These are phyloP conservation scores for Leucopsar rothschildi DNA, from an alignment of 2,113 vertebrate genomes.

Conservation along the genomic window DNA sequence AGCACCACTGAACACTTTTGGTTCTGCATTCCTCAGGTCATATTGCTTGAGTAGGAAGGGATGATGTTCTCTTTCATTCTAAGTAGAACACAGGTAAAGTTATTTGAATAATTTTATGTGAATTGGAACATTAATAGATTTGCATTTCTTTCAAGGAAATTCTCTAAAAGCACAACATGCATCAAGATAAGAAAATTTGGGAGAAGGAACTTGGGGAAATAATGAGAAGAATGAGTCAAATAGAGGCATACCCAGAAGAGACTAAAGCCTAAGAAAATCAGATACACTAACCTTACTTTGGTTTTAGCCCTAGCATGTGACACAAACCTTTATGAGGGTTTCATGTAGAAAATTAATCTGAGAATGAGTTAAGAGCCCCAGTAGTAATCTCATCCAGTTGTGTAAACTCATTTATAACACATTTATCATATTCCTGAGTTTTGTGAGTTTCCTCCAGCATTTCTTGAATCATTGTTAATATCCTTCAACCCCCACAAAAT, in stretches of 20 bases:
- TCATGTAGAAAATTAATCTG: neutral
- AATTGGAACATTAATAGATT: neutral
- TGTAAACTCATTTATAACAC: neutral
- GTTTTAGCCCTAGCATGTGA: neutral
- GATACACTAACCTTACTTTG: neutral
- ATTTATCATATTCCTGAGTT: neutral
- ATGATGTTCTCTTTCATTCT: neutral
- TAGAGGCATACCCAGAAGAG: neutral
- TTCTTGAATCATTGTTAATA: neutral
- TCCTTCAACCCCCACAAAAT: neutral
- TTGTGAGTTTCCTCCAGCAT: neutral
- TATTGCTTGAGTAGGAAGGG: neutral
- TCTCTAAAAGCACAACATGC: neutral
- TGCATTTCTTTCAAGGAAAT: neutral
- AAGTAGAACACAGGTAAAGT: neutral
- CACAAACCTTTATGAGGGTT: neutral
- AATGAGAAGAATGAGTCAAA: neutral
- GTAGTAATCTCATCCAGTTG: neutral
- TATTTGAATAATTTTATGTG: neutral
- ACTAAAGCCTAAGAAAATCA: neutral
- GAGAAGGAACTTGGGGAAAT: neutral
- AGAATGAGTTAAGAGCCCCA: neutral
- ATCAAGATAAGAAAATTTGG: neutral
- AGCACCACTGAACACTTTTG: neutral
- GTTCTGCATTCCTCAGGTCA: neutral